Evolutionary conservation across 1,140 invertebrate genomes (phyloP), one percentile per base, ranked within the genome.

Genomic region (Araneus ventricosus): DNA sequence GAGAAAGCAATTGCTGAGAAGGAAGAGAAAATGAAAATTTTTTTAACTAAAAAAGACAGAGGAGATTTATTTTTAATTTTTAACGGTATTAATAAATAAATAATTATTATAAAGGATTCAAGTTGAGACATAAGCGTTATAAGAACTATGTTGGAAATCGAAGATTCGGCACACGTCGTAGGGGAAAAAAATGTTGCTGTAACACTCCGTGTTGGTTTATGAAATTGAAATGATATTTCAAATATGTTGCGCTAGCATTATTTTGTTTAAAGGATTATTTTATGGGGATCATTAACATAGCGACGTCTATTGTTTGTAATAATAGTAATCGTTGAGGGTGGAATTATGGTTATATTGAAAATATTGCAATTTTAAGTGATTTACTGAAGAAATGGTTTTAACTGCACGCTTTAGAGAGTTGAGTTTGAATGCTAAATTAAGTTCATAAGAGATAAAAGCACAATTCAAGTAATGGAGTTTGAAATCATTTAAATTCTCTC

Each of bases 121-220:
- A 63, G 20, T 34, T 22, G 63, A 27, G 63, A 67, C n/a, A n/a
- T n/a, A 27, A 63, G 27, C 8, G 61, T 0, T n/a, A n/a, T 8
- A 6, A 27, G 63, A 75, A 52, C 17, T 7, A 52, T 14, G 45
- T 52, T 14, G 10, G 45, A 52, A 52, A 52, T 52, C 45, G 1
- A 52, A 52, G 45, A 52, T 52, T 52, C 45, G 45, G 17, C 45
- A 14, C 45, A 52, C 10, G 45, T 52, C 17, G 45, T 17, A 17
- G 17, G 8, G 14, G 10, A 30, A 75, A 37, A 75, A 20, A 34
- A 34, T 4, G 37, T 20, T 20, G 30, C 30, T 30, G 70, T 75
- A 37, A 75, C 70, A 75, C 30, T 30, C 34, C 34, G 70, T 75
- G 70, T 75, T 75, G 6, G 70, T 75, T 75, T 75, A 34, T 75